Base-by-base conservation (phyloP, 2,888 invertebrate genomes). In the Lucinisca nassula region DNA sequence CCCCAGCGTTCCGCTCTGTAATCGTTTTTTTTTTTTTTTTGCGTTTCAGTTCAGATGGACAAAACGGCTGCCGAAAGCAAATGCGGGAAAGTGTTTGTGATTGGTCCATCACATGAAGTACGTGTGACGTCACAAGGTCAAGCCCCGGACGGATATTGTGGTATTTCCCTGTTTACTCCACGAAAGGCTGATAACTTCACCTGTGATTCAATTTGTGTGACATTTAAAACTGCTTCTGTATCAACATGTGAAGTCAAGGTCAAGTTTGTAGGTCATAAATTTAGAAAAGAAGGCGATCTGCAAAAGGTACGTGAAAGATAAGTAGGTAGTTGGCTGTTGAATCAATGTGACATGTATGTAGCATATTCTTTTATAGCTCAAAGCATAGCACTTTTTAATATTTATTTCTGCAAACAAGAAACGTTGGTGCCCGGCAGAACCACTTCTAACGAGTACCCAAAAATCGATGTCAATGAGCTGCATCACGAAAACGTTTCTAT, bases 151-250 rank as follows among this genome's bases (percentile, higher is more conserved):
- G 90, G 90, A 10, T 90, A 90, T 70, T 90, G 90, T 37, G 90
- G 90, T 3, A 78, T 87, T 17, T 72, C 87, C 10, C 78, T 87
- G 27, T 85, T 81, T 45, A 76, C 84, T 3, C 87, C 90, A 0
- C 72, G 37, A 24, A 78, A 82, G 35, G 70, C 61, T 6, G 61
- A 74, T 40, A 87, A 87, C 24, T 87, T 85, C 84, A 81, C 83
- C 30, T 90, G 90, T 38, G 87, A 90, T 67, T 87, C 87, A n/a
- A 70, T 90, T 3, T 90, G 90, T 73, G 87, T 90, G 14, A 90
- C 85, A 35, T 90, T 79, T 51, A 87, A 87, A 72, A 85, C 83
- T 12, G 90, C 85, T 21, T 85, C 85, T 12, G 80, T 87, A 21
- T 74, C 73, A 40, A 85, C 85, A 4, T 90, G 90, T 77, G 85